Evolutionary conservation across 2,797 vertebrate species (phyloP).

Genomic region (Myoxocephalus aenaeus): DNA sequence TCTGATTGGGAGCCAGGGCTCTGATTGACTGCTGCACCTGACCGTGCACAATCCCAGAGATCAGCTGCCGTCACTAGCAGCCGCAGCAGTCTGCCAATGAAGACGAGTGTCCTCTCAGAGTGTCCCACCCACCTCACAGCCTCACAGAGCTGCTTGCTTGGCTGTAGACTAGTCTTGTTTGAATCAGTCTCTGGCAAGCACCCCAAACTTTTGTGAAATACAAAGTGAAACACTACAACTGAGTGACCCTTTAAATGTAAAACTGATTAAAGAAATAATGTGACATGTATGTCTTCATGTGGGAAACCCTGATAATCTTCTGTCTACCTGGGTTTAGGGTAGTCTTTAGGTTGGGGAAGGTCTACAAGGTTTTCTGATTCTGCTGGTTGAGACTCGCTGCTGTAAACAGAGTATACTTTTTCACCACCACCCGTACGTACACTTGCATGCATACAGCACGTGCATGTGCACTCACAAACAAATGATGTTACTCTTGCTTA

Average conservation of each 20-base stretch:
- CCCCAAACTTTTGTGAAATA: neutral
- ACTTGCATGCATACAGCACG: neutral
- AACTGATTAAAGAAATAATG: neutral
- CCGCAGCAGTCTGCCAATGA: conserved; percentile 56
- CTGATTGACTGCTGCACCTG: conserved; percentile 79
- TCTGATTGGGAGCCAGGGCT: conserved; percentile 53
- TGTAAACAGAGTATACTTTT: conserved; percentile 27
- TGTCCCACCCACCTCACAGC: conserved; percentile 53
- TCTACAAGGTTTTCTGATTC: conserved; percentile 19
- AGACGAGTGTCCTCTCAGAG: neutral
- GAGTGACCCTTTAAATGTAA: neutral
- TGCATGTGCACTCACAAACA: neutral
- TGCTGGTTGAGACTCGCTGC: conserved; percentile 39
- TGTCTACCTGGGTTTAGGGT: conserved; percentile 20
- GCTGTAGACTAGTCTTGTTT: neutral
- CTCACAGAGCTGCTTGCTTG: neutral
- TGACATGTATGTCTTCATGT: conserved; percentile 9
- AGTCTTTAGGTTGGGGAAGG: conserved; percentile 13
- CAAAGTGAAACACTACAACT: neutral
- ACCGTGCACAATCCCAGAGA: conserved; percentile 65
- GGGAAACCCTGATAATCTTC: conserved; percentile 11
- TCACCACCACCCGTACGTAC: conserved; percentile 1
- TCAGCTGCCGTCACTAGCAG: conserved; percentile 52
- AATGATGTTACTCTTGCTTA: neutral
- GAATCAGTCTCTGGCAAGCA: neutral